Base-by-base conservation (phyloP, 2,113 vertebrate species). In the Solea senegalensis region DNA sequence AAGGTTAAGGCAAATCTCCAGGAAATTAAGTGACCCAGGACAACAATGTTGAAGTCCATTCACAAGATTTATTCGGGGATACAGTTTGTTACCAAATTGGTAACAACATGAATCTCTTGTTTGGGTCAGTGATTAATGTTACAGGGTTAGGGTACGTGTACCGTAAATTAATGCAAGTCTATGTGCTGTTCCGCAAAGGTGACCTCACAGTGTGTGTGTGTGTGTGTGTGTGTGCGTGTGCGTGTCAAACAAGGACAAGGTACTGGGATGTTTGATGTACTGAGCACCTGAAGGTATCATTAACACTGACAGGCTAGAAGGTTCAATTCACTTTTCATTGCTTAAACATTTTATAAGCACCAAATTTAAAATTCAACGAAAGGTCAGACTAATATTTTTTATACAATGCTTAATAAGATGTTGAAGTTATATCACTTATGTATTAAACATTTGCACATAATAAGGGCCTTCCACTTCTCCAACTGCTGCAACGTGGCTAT, bases 381-480 rank as follows among this genome's bases (percentile, higher is more conserved):
- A 85, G 78, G 82, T 80, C 78, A 84, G 44, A 48, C 60, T 78
- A 80, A 85, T 83, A 74, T 69, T 80, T 80, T 80, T 61, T 9
- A 77, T 77, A 82, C 65, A 80, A 85, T 69, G 54, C 72, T 66
- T 80, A 73, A 80, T 78, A 75, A 2, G 43, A 78, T 73, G 83
- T 72, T 78, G 62, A 75, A 73, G 74, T 65, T 74, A 44, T 65
- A 81, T 83, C 60, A 84, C 69, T 81, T 81, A 84, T 82, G 73
- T 78, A 72, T 79, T 72, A 86, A 82, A 83, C 65, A 80, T 79
- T 86, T 21, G 75, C 52, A 62, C 7, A 55, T 81, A 78, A 83
- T 60, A 66, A 84, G 78, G 51, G 49, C 40, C 62, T 78, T 72
- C 63, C 41, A 70, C 63, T 63, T 56, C 43, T 68, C 69, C 28